Evolutionary conservation across 2,888 invertebrate genomes (phyloP).

Genomic region (Cerceris rybyensis): DNA sequence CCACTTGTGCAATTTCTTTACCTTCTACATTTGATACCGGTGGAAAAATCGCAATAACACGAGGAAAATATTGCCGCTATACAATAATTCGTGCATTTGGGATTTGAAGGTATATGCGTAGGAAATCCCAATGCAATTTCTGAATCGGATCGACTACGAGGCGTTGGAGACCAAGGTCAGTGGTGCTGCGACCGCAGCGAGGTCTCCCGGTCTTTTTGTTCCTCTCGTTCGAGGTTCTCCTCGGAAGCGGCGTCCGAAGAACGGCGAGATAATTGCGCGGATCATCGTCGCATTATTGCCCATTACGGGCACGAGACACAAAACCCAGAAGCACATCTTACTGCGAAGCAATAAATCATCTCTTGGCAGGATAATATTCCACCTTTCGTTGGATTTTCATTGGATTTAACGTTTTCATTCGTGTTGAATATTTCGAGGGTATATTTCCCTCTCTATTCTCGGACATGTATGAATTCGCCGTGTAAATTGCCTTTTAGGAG

Average conservation of each 20-base stretch:
- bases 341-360: conserved; percentile 50
- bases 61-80: background rate
- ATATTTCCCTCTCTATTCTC: background rate
- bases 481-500: conserved; percentile 38
- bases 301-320: conserved; percentile 53
- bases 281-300: conserved; percentile 61
- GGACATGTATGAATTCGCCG: conserved; percentile 17
- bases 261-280: conserved; percentile 56
- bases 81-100: conserved; percentile 26
- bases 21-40: background rate
- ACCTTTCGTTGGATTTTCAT: conserved; percentile 15
- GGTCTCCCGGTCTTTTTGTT: conserved; percentile 53
- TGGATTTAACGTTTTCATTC: conserved; percentile 27
- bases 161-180: conserved; percentile 58
- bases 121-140: conserved; percentile 43
- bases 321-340: conserved; percentile 37
- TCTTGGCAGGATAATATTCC: conserved; percentile 33
- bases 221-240: conserved; percentile 37
- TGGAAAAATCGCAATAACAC: background rate
- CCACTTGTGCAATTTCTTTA: background rate
- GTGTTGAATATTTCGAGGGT: background rate
- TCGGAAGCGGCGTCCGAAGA: conserved; percentile 46
- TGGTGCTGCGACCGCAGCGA: conserved; percentile 57
- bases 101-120: conserved; percentile 37
- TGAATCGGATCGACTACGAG: conserved; percentile 41